Evolutionary conservation across 2,797 vertebrate genomes (phyloP).

Genomic region (Spinibarbus caldwelli): DNA sequence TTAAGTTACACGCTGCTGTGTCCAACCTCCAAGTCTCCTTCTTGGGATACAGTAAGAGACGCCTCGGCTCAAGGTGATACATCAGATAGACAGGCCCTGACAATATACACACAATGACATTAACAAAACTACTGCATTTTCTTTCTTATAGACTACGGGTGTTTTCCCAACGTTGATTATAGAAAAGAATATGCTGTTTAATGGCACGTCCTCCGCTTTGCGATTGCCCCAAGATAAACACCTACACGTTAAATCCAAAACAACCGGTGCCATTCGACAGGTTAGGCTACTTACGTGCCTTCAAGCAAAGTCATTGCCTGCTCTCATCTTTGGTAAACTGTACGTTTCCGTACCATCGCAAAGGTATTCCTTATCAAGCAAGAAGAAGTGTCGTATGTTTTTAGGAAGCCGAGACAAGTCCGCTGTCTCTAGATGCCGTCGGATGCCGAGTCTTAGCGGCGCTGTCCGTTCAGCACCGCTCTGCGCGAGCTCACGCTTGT

Average conservation of each 20-base stretch:
- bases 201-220: neutral
- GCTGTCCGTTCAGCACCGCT: constrained; percentile 61
- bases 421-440: constrained; percentile 43
- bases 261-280: constrained; percentile 11
- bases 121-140: constrained; percentile 17
- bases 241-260: neutral
- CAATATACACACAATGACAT: constrained; percentile 38
- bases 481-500: constrained; percentile 57
- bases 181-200: neutral
- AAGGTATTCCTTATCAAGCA: constrained; percentile 13
- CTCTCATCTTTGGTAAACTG: neutral
- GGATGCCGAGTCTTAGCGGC: constrained; percentile 34
- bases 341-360: neutral
- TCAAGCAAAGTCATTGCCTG: constrained; percentile 32
- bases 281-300: constrained; percentile 38
- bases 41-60: constrained; percentile 54
- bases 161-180: neutral
- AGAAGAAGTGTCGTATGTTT: neutral
- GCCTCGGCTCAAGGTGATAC: constrained; percentile 73
- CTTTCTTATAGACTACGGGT: neutral
- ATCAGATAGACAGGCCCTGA: constrained; percentile 38
- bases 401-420: constrained; percentile 36
- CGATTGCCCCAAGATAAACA: neutral
- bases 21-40: constrained; percentile 79
- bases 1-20: constrained; percentile 68